phyloP scores from a whole-genome alignment of 1,140 invertebrate genomes.

The Ips nitidus region DNA sequence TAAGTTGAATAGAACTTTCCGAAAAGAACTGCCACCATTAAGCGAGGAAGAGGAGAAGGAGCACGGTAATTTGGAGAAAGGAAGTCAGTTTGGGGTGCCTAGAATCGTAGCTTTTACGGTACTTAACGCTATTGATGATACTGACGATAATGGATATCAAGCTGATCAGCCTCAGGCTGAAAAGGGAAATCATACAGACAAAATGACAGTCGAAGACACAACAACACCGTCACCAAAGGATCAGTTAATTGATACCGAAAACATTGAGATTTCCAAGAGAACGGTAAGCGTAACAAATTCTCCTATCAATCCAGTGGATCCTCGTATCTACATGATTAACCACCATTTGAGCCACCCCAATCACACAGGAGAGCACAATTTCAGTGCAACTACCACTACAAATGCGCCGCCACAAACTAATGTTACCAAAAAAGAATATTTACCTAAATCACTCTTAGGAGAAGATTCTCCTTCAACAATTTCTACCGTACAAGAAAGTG shows the following conservation, averaged over 20 bases:
- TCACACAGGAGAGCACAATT: background rate
- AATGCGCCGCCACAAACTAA: conserved; percentile 17
- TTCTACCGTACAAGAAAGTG: conserved; percentile 1
- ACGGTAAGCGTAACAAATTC: background rate
- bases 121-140: conserved; percentile 23
- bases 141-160: conserved; percentile 27
- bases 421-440: conserved; percentile 37
- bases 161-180: conserved; percentile 5
- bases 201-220: background rate
- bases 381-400: background rate
- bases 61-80: conserved; percentile 17
- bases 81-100: conserved; percentile 18
- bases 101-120: conserved; percentile 23
- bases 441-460: conserved; percentile 39
- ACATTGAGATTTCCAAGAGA: conserved; percentile 2
- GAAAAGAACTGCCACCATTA: conserved; percentile 46
- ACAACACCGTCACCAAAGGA: background rate
- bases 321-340: conserved; percentile 40
- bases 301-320: conserved; percentile 34
- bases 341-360: conserved; percentile 32
- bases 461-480: conserved; percentile 12
- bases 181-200: conserved; percentile 7
- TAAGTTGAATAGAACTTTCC: conserved; percentile 47
- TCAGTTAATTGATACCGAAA: background rate
- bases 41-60: conserved; percentile 20